phyloP scores from a whole-genome alignment of 2,888 invertebrate species.

The Hemaris fuciformis region DNA sequence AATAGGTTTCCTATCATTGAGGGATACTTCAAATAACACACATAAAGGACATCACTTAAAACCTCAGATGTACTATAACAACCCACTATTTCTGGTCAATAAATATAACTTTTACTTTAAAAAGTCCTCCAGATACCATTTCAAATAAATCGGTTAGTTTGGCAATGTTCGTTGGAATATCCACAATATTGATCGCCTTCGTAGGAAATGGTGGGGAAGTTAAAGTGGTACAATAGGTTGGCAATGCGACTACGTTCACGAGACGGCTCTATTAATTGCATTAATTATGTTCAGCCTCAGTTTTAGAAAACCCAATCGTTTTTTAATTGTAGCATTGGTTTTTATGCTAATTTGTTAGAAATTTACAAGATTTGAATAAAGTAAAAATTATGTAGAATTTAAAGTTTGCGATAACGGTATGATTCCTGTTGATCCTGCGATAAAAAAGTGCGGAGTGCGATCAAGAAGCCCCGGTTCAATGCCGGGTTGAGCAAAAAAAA shows the following conservation, averaged over 20 bases:
- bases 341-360: neutral
- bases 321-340: neutral
- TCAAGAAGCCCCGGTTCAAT: too few species aligned
- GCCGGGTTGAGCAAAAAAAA: too few species aligned
- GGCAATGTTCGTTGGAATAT: too few species aligned
- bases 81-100: too few species aligned
- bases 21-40: too few species aligned
- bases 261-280: conserved; percentile 26
- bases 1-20: too few species aligned
- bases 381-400: neutral
- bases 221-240: conserved; percentile 31
- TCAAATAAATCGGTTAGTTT: too few species aligned
- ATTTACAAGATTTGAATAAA: neutral
- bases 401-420: neutral
- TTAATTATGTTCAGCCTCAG: neutral
- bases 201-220: conserved; percentile 6
- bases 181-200: conserved; percentile 20
- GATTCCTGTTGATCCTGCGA: neutral
- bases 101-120: too few species aligned
- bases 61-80: too few species aligned
- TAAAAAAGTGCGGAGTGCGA: too few species aligned
- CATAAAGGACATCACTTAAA: too few species aligned
- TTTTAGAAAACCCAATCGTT: neutral
- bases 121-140: too few species aligned
- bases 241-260: conserved; percentile 27